Base-by-base conservation (phyloP, 2,113 vertebrate genomes). In the Periophthalmus modestus region DNA sequence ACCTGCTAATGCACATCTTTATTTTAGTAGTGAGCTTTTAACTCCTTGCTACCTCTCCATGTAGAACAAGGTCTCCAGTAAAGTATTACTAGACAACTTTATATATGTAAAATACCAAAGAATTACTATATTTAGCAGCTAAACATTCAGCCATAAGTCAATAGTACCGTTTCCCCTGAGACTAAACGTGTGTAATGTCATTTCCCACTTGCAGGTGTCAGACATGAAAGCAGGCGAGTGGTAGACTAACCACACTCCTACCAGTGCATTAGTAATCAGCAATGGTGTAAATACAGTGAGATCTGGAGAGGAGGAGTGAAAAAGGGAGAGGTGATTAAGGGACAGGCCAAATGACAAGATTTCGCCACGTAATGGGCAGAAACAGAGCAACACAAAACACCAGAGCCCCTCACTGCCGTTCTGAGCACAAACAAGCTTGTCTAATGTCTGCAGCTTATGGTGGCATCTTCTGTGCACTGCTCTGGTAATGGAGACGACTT, bases 281-380 rank as follows among this genome's bases (percentile, higher is more conserved):
- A 72, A 80, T 77, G 66, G 62, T 84, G 87, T 90, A 88, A 89
- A 91, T 86, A 89, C 81, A 85, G 83, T 85, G 73, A 73, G 71
- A 87, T 79, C 75, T 73, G 69, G 71, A 83, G 84, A 76, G 86
- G 75, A 69, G 69, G 59, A 73, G 73, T 52, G 83, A 71, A 50
- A 78, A 67, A 85, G 82, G 83, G 71, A 74, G 84, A 66, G 85
- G 83, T 43, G 39, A 43, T 7, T 7, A 43, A 43, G 10, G 1
- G 39, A 43, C 7, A 43, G 39, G 39, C 39, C 72, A 85, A 88
- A 80, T 78, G 81, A 90, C 87, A 82, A 87, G 88, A 75, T 86
- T 90, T 81, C 81, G 83, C 72, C 69, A 80, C 85, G 72, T 92
- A 91, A 92, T 90, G 84, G 85, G 81, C 81, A 89, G 69, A 36